Evolutionary conservation across 2,888 invertebrate species (phyloP), one percentile per base, ranked within the genome.

Genomic region (Philaethria dido): DNA sequence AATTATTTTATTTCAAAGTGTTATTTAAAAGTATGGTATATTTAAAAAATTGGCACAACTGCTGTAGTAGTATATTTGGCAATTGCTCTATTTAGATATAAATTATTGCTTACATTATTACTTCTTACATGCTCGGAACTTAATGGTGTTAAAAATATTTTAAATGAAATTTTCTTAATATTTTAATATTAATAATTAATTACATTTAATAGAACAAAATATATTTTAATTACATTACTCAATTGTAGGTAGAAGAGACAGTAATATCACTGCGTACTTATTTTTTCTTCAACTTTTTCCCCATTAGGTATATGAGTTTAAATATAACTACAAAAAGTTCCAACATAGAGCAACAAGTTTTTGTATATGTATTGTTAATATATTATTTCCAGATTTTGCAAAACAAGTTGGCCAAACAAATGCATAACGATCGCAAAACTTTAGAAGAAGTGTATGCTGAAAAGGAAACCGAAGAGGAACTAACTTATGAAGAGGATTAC

Each of bases 341-440:
- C n/a, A 4, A 42, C n/a, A 42, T 42, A 29, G 5, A 36, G 8
- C 3, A 29, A 29, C 33, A 22, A 48, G 6, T 14, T 48, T 29
- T 16, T 52, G 5, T 29, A 52, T n/a, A n/a, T n/a, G n/a, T n/a
- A 29, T 52, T 52, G 29, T 54, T 57, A 5, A 14, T 45, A 59
- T 44, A 18, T 66, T 66, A 9, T 67, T 83, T 80, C 4, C 77
- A 92, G 92, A 88, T 91, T 18, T 77, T 83, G 39, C 85, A 89
- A 71, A 87, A 85, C 66, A 89, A 87, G 72, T 73, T 89, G 0
- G 75, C 80, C 14, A 89, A 86, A 62, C 80, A 83, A 61, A 66
- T 80, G 57, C 81, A 79, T 3, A 79, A 79, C 14, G 64, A 78
- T 1, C 79, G 76, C 8, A 65, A 71, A 42, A 66, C 63, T 14